Percentiles rank a stretch among this genome's conserved stretches.
Evolutionary conservation across 2,797 vertebrate species (phyloP).

Genomic region (Vultur gryphus): DNA sequence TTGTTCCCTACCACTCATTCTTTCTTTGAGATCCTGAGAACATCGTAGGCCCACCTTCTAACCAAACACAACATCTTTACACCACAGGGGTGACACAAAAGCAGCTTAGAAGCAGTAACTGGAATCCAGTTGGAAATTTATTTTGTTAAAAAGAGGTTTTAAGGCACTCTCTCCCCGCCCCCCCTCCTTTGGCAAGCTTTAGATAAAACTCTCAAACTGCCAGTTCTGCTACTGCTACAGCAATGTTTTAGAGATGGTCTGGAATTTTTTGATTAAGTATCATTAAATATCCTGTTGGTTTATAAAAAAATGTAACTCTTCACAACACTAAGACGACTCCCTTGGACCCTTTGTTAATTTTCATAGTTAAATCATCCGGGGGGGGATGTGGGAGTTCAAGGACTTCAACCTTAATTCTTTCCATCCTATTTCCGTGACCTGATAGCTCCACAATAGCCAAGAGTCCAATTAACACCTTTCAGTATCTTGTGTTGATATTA

Average conservation of each 20-base stretch:
- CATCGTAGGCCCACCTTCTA: background rate
- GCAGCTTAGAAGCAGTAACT: background rate
- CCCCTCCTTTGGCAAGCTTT: background rate
- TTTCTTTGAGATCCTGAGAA: background rate
- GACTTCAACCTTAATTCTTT: background rate
- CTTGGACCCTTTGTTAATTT: background rate
- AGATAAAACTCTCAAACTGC: background rate
- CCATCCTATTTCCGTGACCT: background rate
- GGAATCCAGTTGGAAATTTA: background rate
- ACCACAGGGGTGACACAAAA: background rate
- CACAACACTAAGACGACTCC: background rate
- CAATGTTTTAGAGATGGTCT: background rate
- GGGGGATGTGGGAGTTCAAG: background rate
- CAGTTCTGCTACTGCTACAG: background rate
- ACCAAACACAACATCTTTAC: background rate
- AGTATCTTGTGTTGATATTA: background rate
- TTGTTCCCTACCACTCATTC: background rate
- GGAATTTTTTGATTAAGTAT: background rate
- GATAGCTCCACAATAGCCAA: background rate
- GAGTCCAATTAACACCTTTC: slow-evolving; percentile 12
- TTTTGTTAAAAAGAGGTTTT: background rate
- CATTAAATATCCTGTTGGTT: background rate
- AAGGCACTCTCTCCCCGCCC: background rate
- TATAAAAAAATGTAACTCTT: background rate
- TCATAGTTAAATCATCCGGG: background rate